Evolutionary conservation across 2,888 invertebrate genomes (phyloP), one percentile per base, ranked within the genome.

Genomic region (Athalia cordata): DNA sequence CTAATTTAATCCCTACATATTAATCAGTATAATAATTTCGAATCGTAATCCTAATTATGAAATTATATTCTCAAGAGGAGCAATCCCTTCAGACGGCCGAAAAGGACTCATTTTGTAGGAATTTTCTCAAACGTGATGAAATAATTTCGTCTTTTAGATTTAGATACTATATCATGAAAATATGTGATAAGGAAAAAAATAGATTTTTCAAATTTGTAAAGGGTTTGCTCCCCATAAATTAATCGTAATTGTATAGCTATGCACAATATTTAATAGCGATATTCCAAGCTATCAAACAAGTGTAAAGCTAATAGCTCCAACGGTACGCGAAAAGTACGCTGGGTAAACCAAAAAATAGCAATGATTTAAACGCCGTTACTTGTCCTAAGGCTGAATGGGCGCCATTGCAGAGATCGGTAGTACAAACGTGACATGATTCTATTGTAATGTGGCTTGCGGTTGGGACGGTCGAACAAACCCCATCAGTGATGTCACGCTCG

Each of bases 371-470:
- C 43, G 50, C 62, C 29, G 61, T 62, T n/a, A 57, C 52, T 13
- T 75, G 75, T 47, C 75, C 62, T 50, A 75, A 52, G 9, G 75
- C 29, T 0, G 75, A 75, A 62, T 75, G 52, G 29, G 88, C 88
- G 11, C 87, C 87, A 78, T 89, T 89, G 81, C 89, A 89, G 45
- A 86, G 83, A 82, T 89, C 87, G 49, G 84, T 86, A 77, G 81
- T 86, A 79, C 89, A 89, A 79, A 89, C 87, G 80, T 89, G 82
- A 78, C 89, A 89, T 59, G 89, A 89, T 59, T 88, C 87, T 77
- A 87, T 79, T 15, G 83, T 81, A 50, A 80, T 84, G 70, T 83
- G 82, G 67, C 85, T 85, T 9, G 82, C 75, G n/a, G 83, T 79
- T 62, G 81, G 66, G 55, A 80, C 77, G 0, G 83, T 78, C 50